Percentiles rank a stretch among this genome's conserved stretches.
Conservation (phyloP, 2,888 invertebrate species). For the Meteorus colon region DNA sequence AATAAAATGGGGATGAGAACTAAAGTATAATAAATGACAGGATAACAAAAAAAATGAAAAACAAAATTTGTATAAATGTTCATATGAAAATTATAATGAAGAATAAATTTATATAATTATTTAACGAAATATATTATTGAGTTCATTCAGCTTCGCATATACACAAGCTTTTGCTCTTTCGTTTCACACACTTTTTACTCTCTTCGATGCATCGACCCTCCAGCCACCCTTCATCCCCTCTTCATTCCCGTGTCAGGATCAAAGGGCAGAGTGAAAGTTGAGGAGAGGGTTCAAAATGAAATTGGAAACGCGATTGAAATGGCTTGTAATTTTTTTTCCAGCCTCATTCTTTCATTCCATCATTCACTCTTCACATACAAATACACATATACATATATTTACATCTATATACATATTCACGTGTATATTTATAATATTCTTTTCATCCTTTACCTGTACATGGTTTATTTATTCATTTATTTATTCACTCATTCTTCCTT, state of each 20-base stretch:
- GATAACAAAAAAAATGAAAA: background rate
- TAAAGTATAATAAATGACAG: background rate
- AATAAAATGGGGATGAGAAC: background rate
- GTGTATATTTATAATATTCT: background rate
- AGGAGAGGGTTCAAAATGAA: conserved; percentile 53
- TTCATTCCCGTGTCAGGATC: conserved; percentile 46
- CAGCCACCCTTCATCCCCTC: conserved; percentile 41
- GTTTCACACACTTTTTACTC: conserved; percentile 13
- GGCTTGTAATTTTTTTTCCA: conserved; percentile 57
- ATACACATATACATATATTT: conserved; percentile 28
- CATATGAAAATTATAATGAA: background rate
- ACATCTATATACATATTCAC: background rate
- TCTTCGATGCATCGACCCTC: conserved; percentile 39
- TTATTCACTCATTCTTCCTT: background rate
- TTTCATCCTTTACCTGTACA: background rate
- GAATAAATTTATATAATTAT: background rate
- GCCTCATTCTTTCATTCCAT: conserved; percentile 49
- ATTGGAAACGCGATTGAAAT: conserved; percentile 61
- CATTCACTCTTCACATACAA: conserved; percentile 70
- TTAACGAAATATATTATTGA: conserved; percentile 21
- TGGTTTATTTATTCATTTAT: conserved; percentile 12
- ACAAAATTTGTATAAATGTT: background rate
- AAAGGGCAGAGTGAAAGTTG: conserved; percentile 47
- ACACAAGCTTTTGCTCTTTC: background rate
- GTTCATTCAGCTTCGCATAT: background rate